Evolutionary conservation across 2,113 vertebrate species (phyloP).

Genomic region (Tringa solitaria): DNA sequence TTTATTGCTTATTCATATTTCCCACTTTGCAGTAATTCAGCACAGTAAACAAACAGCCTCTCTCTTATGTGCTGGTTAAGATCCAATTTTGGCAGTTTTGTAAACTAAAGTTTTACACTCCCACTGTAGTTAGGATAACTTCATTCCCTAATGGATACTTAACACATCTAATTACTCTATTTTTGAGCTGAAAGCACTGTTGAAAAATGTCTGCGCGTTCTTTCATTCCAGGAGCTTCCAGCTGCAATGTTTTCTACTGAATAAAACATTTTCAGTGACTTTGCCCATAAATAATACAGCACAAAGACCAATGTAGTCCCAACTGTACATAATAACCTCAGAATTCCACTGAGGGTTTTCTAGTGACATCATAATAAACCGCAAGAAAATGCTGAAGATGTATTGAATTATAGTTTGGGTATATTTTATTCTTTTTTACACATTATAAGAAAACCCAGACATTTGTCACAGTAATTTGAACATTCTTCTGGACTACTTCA

Average conservation of each 20-base stretch:
- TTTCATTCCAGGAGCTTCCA: conserved; percentile 58
- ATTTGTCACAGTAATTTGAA: not conserved
- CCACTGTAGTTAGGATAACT: conserved; percentile 36
- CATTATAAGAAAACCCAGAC: not conserved
- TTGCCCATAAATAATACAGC: conserved; percentile 36
- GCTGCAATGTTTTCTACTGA: conserved; percentile 42
- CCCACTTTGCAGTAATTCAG: conserved; percentile 57
- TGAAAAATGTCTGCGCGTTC: conserved; percentile 42
- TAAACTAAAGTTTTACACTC: conserved; percentile 46
- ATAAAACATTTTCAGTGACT: conserved; percentile 57
- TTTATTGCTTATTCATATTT: conserved; percentile 62
- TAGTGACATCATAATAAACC: conserved; percentile 36
- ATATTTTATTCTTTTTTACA: not conserved
- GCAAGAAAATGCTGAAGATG: not conserved
- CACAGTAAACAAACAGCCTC: conserved; percentile 37
- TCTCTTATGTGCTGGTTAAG: conserved; percentile 7
- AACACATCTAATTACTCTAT: conserved; percentile 60
- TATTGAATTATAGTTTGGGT: not conserved
- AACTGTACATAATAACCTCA: conserved; percentile 11
- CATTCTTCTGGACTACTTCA: not conserved
- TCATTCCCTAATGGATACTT: conserved; percentile 58
- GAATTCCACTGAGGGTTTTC: conserved; percentile 15
- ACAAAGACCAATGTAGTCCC: not conserved
- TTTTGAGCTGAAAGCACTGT: conserved; percentile 45
- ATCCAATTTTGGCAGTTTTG: conserved; percentile 54